Evolutionary conservation across 2,888 invertebrate genomes (phyloP), one percentile per base, ranked within the genome.

Genomic region (Dicyrtoma fusca): DNA sequence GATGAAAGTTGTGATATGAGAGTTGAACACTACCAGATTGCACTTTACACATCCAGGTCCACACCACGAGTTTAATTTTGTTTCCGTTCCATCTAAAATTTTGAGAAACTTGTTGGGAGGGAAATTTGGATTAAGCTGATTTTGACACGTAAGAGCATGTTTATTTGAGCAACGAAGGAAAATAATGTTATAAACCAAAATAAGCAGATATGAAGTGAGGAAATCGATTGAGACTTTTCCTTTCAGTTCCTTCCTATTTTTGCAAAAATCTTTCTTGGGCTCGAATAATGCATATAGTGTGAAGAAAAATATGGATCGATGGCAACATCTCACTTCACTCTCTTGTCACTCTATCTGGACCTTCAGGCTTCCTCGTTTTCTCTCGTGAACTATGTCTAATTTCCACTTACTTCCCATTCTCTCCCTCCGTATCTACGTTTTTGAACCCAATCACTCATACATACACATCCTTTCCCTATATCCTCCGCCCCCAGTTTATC

Each of bases 321-420:
- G 26, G 65, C 51, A 49, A 65, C 65, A 34, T 49, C 65, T 65
- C 51, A 65, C 65, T 65, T 65, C n/a, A 65, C 53, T 49, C n/a
- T n/a, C 65, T 65, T 65, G 65, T 65, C 65, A 65, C 65, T 65
- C 44, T 63, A 19, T 59, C 59, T 26, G 47, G 65, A 49, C 65
- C 45, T 64, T 47, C 21, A 8, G 34, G 63, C 63, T 34, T 19
- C 26, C n/a, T n/a, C n/a, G n/a, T n/a, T n/a, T n/a, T n/a, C 3
- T 2, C 14, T 17, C 45, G 21, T 62, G 62, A 45, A 62, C 62
- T 17, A 13, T 65, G 34, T 51, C 51, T 65, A 53, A 65, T 65
- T 65, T 65, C 34, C 51, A 65, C 45, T 62, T 44, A 45, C 51
- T 65, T 65, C 17, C 65, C 51, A 23, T 19, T 10, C 53, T 11